Evolutionary conservation across 2,113 vertebrate genomes (phyloP).

Genomic region (Orientallactaga bullata): DNA sequence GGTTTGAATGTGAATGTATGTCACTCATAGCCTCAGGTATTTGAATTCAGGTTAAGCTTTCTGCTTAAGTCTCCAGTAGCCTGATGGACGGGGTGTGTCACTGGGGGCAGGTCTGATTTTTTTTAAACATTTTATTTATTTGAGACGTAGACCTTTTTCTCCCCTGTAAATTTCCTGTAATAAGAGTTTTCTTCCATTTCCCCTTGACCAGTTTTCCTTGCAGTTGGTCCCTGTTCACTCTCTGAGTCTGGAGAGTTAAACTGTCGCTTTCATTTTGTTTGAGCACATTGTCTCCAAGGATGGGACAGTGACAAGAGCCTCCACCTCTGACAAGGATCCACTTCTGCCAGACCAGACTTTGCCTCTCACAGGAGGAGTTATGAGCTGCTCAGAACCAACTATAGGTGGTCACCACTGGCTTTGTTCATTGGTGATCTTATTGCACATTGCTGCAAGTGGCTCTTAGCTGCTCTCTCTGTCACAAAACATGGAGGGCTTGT

Average conservation of each 20-base stretch:
- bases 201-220: not conserved
- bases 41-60: too few species aligned
- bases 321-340: conserved; percentile 61
- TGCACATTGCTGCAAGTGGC: not conserved
- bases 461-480: conserved; percentile 69
- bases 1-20: too few species aligned
- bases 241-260: conserved; percentile 49
- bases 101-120: too few species aligned
- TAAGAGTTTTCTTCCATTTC: not conserved
- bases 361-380: conserved; percentile 68
- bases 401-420: conserved; percentile 72
- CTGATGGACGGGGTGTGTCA: too few species aligned
- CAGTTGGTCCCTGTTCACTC: not conserved
- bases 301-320: conserved; percentile 68
- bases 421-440: conserved; percentile 64
- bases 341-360: conserved; percentile 71
- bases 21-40: too few species aligned
- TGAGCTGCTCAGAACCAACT: conserved; percentile 53
- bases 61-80: too few species aligned
- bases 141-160: not conserved
- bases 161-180: not conserved
- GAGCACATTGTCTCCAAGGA: conserved; percentile 73
- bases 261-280: conserved; percentile 55
- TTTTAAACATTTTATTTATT: too few species aligned
- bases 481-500: conserved; percentile 54